Percentiles rank a stretch among this genome's conserved stretches.
These are phyloP conservation scores for Blennius ocellaris DNA, from an alignment of 2,113 vertebrate species.

Conservation along the genomic window DNA sequence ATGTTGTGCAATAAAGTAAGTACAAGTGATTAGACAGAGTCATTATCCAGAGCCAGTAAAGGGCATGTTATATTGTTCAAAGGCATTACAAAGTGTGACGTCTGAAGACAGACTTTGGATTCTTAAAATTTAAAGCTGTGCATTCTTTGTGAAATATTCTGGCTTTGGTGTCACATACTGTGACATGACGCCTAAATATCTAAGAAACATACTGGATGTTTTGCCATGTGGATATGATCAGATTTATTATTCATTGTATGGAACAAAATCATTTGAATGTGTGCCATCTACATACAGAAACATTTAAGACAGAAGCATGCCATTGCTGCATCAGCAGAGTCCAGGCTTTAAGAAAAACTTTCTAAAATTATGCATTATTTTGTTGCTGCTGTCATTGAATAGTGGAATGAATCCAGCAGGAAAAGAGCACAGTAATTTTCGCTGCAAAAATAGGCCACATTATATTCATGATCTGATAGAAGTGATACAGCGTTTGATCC, in stretches of 20 bases:
- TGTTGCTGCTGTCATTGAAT: background rate
- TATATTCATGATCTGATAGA: conserved; percentile 1
- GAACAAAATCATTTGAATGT: background rate
- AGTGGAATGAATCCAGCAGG: background rate
- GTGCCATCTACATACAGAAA: background rate
- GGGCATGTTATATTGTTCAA: background rate
- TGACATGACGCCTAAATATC: background rate
- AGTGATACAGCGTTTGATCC: background rate
- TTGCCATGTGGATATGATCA: background rate
- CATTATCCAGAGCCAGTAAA: background rate
- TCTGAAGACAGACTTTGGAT: background rate
- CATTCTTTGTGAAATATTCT: background rate
- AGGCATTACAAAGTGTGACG: background rate
- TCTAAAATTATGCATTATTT: background rate
- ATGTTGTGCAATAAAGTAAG: background rate
- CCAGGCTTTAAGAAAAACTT: background rate
- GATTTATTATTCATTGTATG: background rate
- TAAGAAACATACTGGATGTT: background rate
- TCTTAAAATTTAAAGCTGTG: background rate
- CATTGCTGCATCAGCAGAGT: background rate
- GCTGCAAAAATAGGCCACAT: background rate
- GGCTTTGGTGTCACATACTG: background rate
- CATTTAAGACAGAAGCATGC: background rate
- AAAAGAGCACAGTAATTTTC: background rate
- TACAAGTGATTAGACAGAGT: background rate